Evolutionary conservation across 2,113 vertebrate genomes (phyloP).

Genomic region (Clarias magur): DNA sequence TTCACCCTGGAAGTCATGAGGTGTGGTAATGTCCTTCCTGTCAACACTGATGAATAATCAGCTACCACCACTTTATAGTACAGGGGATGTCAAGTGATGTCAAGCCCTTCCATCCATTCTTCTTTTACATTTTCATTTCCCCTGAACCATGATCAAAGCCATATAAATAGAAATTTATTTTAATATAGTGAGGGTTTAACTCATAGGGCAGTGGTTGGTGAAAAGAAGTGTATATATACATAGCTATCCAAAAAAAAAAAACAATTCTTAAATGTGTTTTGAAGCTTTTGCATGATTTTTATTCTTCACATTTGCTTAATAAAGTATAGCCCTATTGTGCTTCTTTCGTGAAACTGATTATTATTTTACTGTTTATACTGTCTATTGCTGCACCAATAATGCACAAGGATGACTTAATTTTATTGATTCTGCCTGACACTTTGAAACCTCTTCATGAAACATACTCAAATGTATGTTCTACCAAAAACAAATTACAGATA

Average conservation of each 20-base stretch:
- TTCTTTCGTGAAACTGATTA: neutral
- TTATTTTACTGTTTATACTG: neutral
- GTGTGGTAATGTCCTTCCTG: slow-evolving; percentile 39
- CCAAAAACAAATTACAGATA: neutral
- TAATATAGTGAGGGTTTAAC: slow-evolving; percentile 15
- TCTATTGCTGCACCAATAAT: neutral
- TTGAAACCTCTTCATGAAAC: neutral
- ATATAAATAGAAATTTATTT: slow-evolving; percentile 51
- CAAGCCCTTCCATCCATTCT: slow-evolving; percentile 33
- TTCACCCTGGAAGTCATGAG: slow-evolving; percentile 36
- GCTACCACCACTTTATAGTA: neutral
- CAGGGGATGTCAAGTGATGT: neutral
- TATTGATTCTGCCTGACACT: neutral
- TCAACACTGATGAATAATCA: slow-evolving; percentile 42
- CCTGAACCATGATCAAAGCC: slow-evolving; percentile 37
- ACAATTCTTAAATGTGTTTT: neutral
- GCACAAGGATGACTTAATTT: neutral
- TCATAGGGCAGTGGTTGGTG: neutral
- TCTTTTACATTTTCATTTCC: slow-evolving; percentile 35
- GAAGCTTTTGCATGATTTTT: neutral
- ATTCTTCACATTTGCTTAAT: neutral
- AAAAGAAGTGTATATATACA: neutral
- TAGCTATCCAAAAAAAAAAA: neutral
- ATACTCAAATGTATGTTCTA: neutral
- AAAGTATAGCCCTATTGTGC: neutral